Evolutionary conservation across 2,888 invertebrate species (phyloP), one percentile per base, ranked within the genome.

Genomic region (Conistra vaccinii): DNA sequence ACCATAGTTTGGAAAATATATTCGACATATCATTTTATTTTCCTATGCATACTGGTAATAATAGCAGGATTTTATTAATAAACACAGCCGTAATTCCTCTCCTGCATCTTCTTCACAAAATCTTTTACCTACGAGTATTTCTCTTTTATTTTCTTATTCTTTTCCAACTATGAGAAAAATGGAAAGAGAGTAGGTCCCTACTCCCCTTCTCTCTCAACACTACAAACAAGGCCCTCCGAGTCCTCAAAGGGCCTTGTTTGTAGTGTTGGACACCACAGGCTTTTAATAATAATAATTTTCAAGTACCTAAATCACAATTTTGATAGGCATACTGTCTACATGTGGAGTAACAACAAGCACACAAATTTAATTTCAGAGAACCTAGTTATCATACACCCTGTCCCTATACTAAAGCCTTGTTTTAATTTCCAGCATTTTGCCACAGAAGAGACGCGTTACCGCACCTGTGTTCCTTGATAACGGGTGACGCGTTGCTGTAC

Each of bases 401-500:
- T 45, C 45, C 9, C 12, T 20, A 7, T 2, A 26, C 26, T 76
- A 62, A 68, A n/a, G 1, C 2, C 23, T n/a, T 58, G 5, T 23
- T 53, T 65, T 85, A 0, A 32, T 74, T 97, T 97, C 77, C 97
- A 98, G 98, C 98, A 35, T 98, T 97, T 93, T 98, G 98, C 92
- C 98, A 98, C 91, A 97, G 97, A 48, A 96, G 97, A 84, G 98
- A 98, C 92, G 97, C 98, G 69, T 97, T 98, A 89, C 97, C 98
- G 68, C 98, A 98, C 88, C 97, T 99, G 85, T 99, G 99, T 94
- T 98, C 98, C 69, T 97, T 98, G 92, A 98, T 99, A 94, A 98
- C 98, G 23, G 99, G 99, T 29, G 99, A 99, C 94, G 98, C 99
- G 4, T 96, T 98, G 62, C 97, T 99, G 23, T 98, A 98, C 95